These are phyloP conservation scores for Cryptus viduatorius DNA, from an alignment of 2,888 invertebrate species.

Conservation along the genomic window DNA sequence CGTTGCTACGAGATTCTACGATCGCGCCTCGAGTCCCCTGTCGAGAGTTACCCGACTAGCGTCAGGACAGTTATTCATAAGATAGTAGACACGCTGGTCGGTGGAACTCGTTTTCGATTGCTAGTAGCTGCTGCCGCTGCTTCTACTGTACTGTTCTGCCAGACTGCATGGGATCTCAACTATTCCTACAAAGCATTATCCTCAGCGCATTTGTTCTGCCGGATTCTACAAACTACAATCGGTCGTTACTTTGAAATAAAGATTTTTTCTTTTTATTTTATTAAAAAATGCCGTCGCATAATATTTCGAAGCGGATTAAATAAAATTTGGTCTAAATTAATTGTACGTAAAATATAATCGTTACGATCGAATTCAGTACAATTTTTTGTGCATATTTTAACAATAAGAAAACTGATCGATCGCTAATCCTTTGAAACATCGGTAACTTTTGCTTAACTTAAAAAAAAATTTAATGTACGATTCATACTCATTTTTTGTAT, in stretches of 20 bases:
- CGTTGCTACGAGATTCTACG: constrained; percentile 25
- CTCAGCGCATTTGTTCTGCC: neutral
- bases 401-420: too few species aligned
- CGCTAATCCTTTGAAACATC: too few species aligned
- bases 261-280: neutral
- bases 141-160: constrained; percentile 18
- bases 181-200: constrained; percentile 36
- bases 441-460: neutral
- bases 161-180: constrained; percentile 60
- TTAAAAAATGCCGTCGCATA: neutral
- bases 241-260: neutral
- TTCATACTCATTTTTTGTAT: too few species aligned
- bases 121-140: constrained; percentile 40
- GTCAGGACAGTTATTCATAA: constrained; percentile 62
- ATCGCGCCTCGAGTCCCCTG: constrained; percentile 30
- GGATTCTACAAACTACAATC: neutral
- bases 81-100: constrained; percentile 58
- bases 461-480: too few species aligned
- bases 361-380: too few species aligned
- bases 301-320: too few species aligned
- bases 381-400: neutral
- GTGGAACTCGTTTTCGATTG: constrained; percentile 64
- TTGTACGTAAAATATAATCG: too few species aligned
- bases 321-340: neutral
- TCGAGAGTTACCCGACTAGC: constrained; percentile 54